Conservation (phyloP, 1,140 invertebrate genomes). For the Caenorhabditis latens region DNA sequence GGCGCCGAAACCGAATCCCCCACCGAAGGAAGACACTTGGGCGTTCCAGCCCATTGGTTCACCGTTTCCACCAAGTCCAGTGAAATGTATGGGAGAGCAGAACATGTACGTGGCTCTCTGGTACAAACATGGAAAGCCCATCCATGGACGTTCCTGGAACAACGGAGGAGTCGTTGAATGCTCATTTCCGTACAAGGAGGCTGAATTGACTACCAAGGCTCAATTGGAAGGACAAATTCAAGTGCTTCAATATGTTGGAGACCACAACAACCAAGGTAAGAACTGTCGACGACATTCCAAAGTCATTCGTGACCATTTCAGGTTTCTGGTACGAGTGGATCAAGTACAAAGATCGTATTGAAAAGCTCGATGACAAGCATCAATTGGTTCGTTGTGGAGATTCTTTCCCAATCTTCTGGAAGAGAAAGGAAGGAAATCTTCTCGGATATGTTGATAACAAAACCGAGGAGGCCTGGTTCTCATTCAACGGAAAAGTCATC, state of each 20-base stretch:
- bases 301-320: no score
- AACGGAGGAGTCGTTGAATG: slow-evolving; percentile 71
- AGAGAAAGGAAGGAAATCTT: slow-evolving; percentile 63
- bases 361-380: slow-evolving; percentile 64
- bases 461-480: slow-evolving; percentile 71
- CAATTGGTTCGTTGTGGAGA: slow-evolving; percentile 71
- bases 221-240: slow-evolving; percentile 71
- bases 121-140: slow-evolving; percentile 72
- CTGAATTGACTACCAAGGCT: slow-evolving; percentile 66
- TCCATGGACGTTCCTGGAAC: slow-evolving; percentile 72
- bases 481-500: slow-evolving; percentile 63
- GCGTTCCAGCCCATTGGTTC: slow-evolving; percentile 68
- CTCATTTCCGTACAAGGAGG: slow-evolving; percentile 70
- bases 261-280: slow-evolving; percentile 65
- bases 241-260: slow-evolving; percentile 72
- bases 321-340: slow-evolving; percentile 76
- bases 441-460: slow-evolving; percentile 72
- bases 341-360: slow-evolving; percentile 73
- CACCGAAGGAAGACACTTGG: no score
- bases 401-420: slow-evolving; percentile 70
- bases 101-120: slow-evolving; percentile 72
- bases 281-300: no score
- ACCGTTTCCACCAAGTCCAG: slow-evolving; percentile 73
- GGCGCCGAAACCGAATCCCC: no score
- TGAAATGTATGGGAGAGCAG: slow-evolving; percentile 70